Evolutionary conservation across 2,888 invertebrate species (phyloP).

Genomic region (Caenorhabditis panamensis): DNA sequence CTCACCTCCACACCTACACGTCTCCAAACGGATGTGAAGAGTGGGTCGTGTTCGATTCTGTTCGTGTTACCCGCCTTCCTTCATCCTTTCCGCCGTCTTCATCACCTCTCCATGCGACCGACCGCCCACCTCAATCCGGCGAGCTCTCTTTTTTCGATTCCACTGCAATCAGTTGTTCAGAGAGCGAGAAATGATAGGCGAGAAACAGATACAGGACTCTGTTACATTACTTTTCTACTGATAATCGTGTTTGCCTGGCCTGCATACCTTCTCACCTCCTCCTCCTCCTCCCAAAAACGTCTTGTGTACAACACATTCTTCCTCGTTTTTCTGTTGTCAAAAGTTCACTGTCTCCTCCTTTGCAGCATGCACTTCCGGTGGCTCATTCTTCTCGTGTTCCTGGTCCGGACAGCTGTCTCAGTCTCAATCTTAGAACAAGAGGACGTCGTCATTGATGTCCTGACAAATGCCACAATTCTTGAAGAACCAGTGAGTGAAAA

Average conservation of each 20-base stretch:
- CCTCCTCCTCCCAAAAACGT: background rate
- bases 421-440: no score
- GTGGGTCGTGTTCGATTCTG: background rate
- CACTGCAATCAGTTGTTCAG: slow-evolving; percentile 46
- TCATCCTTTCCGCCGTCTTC: slow-evolving; percentile 26
- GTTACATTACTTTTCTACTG: slow-evolving; percentile 47
- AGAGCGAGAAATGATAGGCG: slow-evolving; percentile 41
- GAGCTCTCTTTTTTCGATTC: slow-evolving; percentile 51
- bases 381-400: slow-evolving; percentile 44
- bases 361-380: slow-evolving; percentile 50
- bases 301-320: background rate
- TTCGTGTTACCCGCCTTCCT: background rate
- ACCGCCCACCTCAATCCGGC: slow-evolving; percentile 47
- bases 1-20: background rate
- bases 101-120: slow-evolving; percentile 18
- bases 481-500: slow-evolving; percentile 45
- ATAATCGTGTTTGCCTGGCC: slow-evolving; percentile 43
- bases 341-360: background rate
- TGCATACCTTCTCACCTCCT: slow-evolving; percentile 6
- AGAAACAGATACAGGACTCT: slow-evolving; percentile 42
- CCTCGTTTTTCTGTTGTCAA: background rate
- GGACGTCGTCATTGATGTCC: slow-evolving; percentile 30
- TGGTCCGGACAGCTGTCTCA: background rate
- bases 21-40: background rate
- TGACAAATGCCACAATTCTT: slow-evolving; percentile 35